Evolutionary conservation across 64 coral and sea anemone genomes (phyloP).

Genomic region (Exaiptasia diaphana): DNA sequence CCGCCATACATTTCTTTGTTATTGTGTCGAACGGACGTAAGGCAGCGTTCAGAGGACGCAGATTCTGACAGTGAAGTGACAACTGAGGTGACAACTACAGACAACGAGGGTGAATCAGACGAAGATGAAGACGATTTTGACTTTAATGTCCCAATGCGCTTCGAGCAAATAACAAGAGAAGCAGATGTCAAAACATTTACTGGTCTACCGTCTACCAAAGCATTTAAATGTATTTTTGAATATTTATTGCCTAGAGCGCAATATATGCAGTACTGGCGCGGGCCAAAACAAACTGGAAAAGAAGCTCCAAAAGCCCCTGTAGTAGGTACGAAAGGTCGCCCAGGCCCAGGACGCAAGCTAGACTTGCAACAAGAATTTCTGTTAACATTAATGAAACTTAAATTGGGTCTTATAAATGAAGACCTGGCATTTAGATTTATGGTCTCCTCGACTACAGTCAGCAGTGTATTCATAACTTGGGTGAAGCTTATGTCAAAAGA

Average conservation of each 20-base stretch:
- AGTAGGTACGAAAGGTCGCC: not conserved
- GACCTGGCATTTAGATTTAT: not conserved
- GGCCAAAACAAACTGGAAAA: not conserved
- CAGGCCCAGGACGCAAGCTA: not conserved
- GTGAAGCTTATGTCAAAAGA: not conserved
- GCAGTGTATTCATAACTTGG: not conserved
- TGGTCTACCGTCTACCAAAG: slow-evolving; percentile 18
- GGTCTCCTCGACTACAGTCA: not conserved
- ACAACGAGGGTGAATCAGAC: not conserved
- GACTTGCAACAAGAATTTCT: not conserved
- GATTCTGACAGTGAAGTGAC: slow-evolving; percentile 25
- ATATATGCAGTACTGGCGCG: slow-evolving; percentile 26
- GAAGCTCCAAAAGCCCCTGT: not conserved
- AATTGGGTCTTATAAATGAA: not conserved
- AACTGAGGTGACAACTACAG: not conserved
- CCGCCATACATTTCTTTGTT: too few species aligned
- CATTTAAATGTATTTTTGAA: slow-evolving; percentile 23
- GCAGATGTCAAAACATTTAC: not conserved
- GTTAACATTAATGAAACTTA: not conserved
- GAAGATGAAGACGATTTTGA: not conserved
- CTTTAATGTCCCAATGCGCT: not conserved
- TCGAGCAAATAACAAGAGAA: not conserved
- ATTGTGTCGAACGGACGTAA: too few species aligned
- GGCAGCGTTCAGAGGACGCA: not conserved
- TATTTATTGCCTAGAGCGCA: not conserved